These are phyloP conservation scores for Himalopsyche anomala DNA, from an alignment of 2,888 invertebrate genomes.

Conservation along the genomic window DNA sequence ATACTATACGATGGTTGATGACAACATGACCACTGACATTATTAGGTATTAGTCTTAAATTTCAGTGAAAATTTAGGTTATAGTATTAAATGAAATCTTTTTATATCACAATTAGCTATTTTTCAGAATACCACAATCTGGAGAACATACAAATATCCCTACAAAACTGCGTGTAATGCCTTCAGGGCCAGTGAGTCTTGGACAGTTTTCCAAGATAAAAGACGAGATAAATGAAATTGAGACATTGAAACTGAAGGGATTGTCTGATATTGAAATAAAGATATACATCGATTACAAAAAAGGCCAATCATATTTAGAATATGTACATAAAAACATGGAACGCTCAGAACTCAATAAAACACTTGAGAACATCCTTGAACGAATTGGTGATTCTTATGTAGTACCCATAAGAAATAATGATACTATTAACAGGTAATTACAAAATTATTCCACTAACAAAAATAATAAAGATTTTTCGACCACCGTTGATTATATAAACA, in stretches of 20 bases:
- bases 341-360: conserved; percentile 63
- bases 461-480: too few relatives aligned
- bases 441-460: too few relatives aligned
- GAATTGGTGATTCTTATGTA: conserved; percentile 51
- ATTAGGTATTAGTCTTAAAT: background rate
- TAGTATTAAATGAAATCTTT: background rate
- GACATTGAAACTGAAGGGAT: conserved; percentile 73
- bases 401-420: background rate
- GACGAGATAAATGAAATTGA: conserved; percentile 72
- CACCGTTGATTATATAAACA: background rate
- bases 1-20: background rate
- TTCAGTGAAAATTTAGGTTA: background rate
- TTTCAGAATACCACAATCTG: background rate
- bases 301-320: conserved; percentile 68
- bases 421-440: background rate
- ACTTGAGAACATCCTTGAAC: conserved; percentile 64
- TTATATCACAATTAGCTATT: background rate
- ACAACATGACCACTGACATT: background rate
- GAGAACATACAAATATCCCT: background rate
- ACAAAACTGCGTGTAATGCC: background rate
- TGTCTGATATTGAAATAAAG: conserved; percentile 75
- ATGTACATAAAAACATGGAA: conserved; percentile 68
- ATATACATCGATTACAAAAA: conserved; percentile 74
- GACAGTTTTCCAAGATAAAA: conserved; percentile 73
- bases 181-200: conserved; percentile 72